Evolutionary conservation across 2,888 invertebrate genomes (phyloP).

Genomic region (Meganola albula): DNA sequence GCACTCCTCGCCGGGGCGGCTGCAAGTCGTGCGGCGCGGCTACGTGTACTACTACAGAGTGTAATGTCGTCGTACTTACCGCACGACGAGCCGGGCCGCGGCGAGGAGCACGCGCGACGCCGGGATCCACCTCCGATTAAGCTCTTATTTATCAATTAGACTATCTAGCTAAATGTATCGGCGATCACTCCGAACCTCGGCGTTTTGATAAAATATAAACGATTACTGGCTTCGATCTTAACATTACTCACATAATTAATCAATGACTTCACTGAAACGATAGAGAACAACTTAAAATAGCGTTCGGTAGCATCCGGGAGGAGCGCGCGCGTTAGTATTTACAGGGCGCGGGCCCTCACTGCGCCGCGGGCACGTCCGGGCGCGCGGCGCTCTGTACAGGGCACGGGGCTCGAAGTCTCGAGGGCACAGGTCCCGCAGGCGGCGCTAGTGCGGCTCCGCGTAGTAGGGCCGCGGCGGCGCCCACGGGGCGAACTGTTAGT

Average conservation of each 20-base stretch:
- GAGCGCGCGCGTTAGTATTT: slow-evolving; percentile 41
- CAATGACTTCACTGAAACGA: slow-evolving; percentile 64
- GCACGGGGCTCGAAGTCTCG: no score
- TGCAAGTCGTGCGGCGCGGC: slow-evolving; percentile 24
- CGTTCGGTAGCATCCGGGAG: slow-evolving; percentile 36
- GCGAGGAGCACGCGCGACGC: slow-evolving; percentile 43
- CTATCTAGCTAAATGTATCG: slow-evolving; percentile 64
- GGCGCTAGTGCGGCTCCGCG: slow-evolving; percentile 68
- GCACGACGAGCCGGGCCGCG: slow-evolving; percentile 35
- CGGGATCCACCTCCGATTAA: slow-evolving; percentile 58
- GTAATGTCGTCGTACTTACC: slow-evolving; percentile 48
- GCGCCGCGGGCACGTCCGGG: slow-evolving; percentile 44
- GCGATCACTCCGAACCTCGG: slow-evolving; percentile 58
- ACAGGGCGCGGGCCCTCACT: slow-evolving; percentile 41
- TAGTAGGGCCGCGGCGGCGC: slow-evolving; percentile 79
- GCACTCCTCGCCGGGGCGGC: slow-evolving; percentile 41
- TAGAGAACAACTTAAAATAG: slow-evolving; percentile 56
- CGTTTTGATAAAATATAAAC: slow-evolving; percentile 56
- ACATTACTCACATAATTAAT: slow-evolving; percentile 63
- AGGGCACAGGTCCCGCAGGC: slow-evolving; percentile 54
- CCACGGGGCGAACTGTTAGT: slow-evolving; percentile 85
- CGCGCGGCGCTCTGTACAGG: slow-evolving; percentile 41
- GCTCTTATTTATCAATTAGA: slow-evolving; percentile 67
- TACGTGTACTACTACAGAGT: slow-evolving; percentile 27
- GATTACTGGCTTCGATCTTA: slow-evolving; percentile 67